phyloP scores from a whole-genome alignment of 2,888 invertebrate genomes.

The Nephrotoma flavescens region DNA sequence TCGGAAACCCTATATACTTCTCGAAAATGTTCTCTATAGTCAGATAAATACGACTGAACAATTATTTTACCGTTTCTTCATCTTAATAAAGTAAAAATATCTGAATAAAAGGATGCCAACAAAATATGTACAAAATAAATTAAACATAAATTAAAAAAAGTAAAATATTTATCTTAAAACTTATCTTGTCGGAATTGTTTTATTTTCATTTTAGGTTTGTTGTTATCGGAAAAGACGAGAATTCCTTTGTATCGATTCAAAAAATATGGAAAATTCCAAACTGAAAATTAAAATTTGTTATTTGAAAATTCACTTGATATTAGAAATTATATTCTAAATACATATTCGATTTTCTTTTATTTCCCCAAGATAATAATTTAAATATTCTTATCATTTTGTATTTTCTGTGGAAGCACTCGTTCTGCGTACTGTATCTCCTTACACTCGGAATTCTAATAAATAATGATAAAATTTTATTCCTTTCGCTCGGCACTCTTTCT shows the following conservation, averaged over 20 bases:
- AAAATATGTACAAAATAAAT: background rate
- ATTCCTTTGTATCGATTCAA: background rate
- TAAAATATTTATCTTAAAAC: background rate
- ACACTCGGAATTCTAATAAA: background rate
- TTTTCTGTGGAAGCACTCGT: background rate
- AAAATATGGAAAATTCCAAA: background rate
- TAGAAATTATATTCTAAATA: background rate
- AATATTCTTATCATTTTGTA: background rate
- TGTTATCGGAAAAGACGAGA: background rate
- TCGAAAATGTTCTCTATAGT: too few species aligned
- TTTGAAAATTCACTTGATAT: background rate
- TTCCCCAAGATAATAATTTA: background rate
- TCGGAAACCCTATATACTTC: too few species aligned
- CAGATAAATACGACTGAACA: too few species aligned
- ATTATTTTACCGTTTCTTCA: background rate
- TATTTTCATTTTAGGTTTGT: background rate
- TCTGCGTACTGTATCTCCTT: background rate
- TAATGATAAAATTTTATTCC: background rate
- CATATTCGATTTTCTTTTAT: too few species aligned
- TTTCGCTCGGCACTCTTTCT: background rate
- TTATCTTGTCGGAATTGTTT: background rate
- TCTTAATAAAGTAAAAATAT: background rate
- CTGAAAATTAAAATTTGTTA: background rate
- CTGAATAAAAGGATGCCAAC: background rate
- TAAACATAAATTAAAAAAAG: background rate